Percentiles rank a stretch among this genome's conserved stretches.
These are phyloP conservation scores for Tuta absoluta DNA, from an alignment of 2,888 invertebrate species.

Conservation along the genomic window DNA sequence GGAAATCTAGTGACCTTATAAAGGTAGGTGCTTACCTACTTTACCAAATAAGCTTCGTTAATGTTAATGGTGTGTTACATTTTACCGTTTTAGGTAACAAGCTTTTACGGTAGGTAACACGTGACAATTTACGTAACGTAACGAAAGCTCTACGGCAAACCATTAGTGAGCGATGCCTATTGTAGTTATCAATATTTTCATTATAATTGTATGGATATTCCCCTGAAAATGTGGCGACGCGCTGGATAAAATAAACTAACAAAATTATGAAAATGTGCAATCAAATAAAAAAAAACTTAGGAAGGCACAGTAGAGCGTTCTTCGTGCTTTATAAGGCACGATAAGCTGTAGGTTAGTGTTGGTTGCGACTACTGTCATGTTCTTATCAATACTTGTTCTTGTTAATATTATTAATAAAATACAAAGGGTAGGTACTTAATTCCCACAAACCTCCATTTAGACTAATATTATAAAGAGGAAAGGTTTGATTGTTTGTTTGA, in stretches of 20 bases:
- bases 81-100: not conserved
- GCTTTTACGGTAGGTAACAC: constrained; percentile 7
- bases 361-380: not conserved
- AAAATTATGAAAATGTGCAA: no score
- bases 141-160: not conserved
- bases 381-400: no score
- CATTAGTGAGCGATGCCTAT: constrained; percentile 17
- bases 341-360: not conserved
- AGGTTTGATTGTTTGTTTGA: no score
- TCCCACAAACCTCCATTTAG: no score
- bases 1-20: not conserved
- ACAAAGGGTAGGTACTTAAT: no score
- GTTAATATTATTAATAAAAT: no score
- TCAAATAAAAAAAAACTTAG: not conserved
- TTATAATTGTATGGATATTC: not conserved
- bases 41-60: not conserved
- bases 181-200: not conserved
- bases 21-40: not conserved
- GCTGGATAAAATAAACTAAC: no score
- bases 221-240: not conserved
- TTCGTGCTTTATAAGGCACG: not conserved
- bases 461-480: no score
- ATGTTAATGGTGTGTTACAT: constrained; percentile 1
- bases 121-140: constrained; percentile 14
- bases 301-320: not conserved